Evolutionary conservation across 2,888 invertebrate species (phyloP), one percentile per base, ranked within the genome.

Genomic region (Tridacna gigas): DNA sequence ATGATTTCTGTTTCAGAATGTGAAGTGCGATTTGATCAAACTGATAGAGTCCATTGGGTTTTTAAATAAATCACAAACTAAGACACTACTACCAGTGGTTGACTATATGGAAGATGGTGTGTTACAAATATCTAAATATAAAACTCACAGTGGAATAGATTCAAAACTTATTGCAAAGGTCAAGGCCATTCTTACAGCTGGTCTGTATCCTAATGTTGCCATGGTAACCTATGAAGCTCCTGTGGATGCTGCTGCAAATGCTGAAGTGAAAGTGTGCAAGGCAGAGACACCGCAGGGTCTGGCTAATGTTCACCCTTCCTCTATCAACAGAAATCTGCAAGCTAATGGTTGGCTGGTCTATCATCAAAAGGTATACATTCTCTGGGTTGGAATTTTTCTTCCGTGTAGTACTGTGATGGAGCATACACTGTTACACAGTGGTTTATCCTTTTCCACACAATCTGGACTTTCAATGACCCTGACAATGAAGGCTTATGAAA

Each of bases 181-280:
- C 25, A 94, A 94, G 85, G 98, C 98, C 4, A 96, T 98, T 13
- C 96, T 98, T 67, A 97, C 97, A 79, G 97, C 98, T 18, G 97
- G 98, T 20, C 95, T 99, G 15, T 99, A 98, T 95, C 98, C 98
- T 0, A 98, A 98, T 94, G 96, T 98, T 79, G 94, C 93, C 47
- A 88, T 86, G 85, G 86, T 91, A 18, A 89, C 83, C 15, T 90
- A 89, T 51, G 86, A 85, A 26, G 89, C 89, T 25, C 88, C 91
- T 66, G 90, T 91, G 18, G 91, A 92, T 83, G 92, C 90, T 25
- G 91, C 87, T 25, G 90, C 87, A 22, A 90, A 92, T 56, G 88
- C 90, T 3, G 89, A 89, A 74, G 86, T 87, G 80, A 86, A 77
- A 48, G 89, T 90, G 0, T 93, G 93, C 86, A 63, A 91, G n/a